phyloP scores from a whole-genome alignment of 2,113 vertebrate species.

The Brachyistius frenatus region DNA sequence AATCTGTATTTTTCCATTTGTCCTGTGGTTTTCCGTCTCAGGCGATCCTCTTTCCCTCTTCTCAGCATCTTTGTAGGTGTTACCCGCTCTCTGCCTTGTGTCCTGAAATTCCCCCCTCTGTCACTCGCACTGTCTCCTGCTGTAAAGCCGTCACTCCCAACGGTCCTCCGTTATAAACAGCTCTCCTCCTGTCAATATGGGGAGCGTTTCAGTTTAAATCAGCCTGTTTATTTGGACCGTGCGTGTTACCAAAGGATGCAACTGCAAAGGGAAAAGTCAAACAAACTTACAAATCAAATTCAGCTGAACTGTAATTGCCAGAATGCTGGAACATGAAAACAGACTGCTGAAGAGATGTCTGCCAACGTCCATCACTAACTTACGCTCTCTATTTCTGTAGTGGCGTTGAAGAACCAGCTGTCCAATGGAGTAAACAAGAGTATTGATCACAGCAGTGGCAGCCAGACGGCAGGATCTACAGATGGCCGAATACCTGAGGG shows the following conservation, averaged over 20 bases:
- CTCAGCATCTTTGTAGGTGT: slow-evolving; percentile 10
- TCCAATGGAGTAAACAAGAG: slow-evolving; percentile 15
- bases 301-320: no score
- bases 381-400: slow-evolving; percentile 21
- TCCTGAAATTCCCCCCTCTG: not conserved
- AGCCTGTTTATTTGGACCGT: not conserved
- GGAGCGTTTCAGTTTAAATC: not conserved
- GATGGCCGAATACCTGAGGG: slow-evolving; percentile 57
- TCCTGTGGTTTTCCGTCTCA: not conserved
- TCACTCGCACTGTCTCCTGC: not conserved
- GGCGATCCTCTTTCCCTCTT: not conserved
- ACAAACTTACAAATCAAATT: no score
- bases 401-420: slow-evolving; percentile 56
- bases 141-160: slow-evolving; percentile 6
- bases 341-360: no score
- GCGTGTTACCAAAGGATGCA: no score
- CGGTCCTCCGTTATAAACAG: no score
- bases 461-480: not conserved
- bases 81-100: not conserved
- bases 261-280: no score
- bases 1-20: not conserved
- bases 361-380: not conserved
- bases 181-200: no score
- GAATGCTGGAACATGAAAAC: no score
- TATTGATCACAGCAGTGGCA: not conserved